phyloP scores from a whole-genome alignment of 2,113 vertebrate genomes.

The Rhipidura dahli region DNA sequence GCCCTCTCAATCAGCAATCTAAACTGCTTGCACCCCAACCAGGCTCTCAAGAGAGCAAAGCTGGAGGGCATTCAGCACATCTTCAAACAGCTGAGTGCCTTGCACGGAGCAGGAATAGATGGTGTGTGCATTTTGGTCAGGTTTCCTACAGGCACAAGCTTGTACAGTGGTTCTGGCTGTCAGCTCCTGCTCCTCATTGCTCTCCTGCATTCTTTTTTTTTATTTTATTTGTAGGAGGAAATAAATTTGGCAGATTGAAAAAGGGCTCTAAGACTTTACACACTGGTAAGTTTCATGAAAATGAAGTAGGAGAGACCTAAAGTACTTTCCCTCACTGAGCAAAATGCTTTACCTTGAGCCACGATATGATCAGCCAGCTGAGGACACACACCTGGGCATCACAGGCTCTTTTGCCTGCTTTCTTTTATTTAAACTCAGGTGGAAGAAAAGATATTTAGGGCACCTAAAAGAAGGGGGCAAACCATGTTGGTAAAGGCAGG shows the following conservation, averaged over 20 bases:
- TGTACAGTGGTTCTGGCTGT: background rate
- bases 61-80: background rate
- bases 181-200: background rate
- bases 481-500: rapidly evolving
- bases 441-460: background rate
- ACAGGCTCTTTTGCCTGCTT: background rate
- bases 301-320: background rate
- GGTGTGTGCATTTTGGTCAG: background rate
- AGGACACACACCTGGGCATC: background rate
- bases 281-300: background rate
- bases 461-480: background rate
- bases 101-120: rapidly evolving
- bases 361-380: background rate
- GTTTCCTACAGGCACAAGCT: background rate
- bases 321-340: background rate
- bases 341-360: background rate
- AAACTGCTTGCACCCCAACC: background rate
- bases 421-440: background rate
- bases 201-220: background rate
- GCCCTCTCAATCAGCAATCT: background rate
- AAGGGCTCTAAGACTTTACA: background rate
- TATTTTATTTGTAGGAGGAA: background rate
- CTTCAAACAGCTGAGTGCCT: background rate
- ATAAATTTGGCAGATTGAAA: background rate
- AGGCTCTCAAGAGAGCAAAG: background rate